Conservation (phyloP, 2,797 vertebrate genomes). For the Hybognathus amarus region DNA sequence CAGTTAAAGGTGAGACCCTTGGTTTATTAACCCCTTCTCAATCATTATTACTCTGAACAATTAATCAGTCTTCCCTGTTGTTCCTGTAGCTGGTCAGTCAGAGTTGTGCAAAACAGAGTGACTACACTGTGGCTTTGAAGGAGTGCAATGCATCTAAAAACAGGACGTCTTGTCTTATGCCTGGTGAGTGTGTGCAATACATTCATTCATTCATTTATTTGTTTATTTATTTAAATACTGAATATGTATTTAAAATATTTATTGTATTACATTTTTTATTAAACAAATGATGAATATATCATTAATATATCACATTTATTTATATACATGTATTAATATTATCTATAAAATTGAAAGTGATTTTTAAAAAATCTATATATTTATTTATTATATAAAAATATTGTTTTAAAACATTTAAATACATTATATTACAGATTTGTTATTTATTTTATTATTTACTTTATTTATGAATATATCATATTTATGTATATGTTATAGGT, state of each 20-base stretch:
- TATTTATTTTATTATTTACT: too few species aligned
- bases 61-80: not conserved
- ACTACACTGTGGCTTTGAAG: slow-evolving; percentile 91
- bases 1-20: slow-evolving; percentile 87
- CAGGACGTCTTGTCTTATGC: slow-evolving; percentile 90
- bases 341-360: too few species aligned
- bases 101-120: slow-evolving; percentile 88
- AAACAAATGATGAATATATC: not conserved
- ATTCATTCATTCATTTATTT: not conserved
- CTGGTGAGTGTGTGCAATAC: slow-evolving; percentile 78
- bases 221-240: too few species aligned
- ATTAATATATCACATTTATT: not conserved
- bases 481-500: not conserved
- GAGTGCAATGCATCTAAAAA: slow-evolving; percentile 92
- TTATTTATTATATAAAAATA: too few species aligned
- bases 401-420: not conserved
- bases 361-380: too few species aligned
- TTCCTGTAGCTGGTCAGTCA: slow-evolving; percentile 86
- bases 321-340: too few species aligned
- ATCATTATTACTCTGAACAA: not conserved
- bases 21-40: not conserved
- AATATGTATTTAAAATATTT: not conserved
- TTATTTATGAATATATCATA: not conserved
- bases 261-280: not conserved
- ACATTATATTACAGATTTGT: too few species aligned